Evolutionary conservation across 1,140 invertebrate genomes (phyloP).

Genomic region (Pygmarrhopalites habei): DNA sequence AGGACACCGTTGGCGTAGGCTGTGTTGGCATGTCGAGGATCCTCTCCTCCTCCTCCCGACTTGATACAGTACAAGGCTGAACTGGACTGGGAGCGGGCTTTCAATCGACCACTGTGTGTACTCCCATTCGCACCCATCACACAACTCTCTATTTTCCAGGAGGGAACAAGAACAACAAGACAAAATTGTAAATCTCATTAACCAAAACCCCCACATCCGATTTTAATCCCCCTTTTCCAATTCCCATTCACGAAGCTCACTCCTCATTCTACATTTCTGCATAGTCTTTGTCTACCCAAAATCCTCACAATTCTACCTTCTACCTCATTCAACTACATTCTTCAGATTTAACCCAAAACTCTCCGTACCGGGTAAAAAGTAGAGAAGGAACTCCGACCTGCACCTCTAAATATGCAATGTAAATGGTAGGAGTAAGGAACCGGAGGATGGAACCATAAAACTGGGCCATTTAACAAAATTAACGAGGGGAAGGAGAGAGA

Average conservation of each 20-base stretch:
- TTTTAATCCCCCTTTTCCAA: background rate
- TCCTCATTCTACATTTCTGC: background rate
- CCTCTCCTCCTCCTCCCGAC: background rate
- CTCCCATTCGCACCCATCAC: constrained; percentile 38
- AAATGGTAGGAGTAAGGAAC: background rate
- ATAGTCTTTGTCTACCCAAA: background rate
- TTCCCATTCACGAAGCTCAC: background rate
- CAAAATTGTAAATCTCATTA: background rate
- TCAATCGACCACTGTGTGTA: constrained; percentile 24
- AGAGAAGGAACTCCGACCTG: background rate
- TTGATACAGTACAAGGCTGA: constrained; percentile 33
- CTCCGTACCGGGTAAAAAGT: background rate
- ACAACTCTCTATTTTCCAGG: constrained; percentile 11
- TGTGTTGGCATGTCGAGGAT: constrained; percentile 14
- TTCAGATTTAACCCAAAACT: background rate
- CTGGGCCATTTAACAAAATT: background rate
- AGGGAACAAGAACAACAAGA: no score
- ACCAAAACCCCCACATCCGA: background rate
- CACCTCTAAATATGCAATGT: background rate
- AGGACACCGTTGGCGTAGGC: constrained; percentile 19
- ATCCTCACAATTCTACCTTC: background rate
- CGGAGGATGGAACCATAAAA: background rate
- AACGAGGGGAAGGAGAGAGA: no score
- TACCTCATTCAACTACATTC: background rate
- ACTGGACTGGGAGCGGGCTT: constrained; percentile 37